phyloP scores from a whole-genome alignment of 2,797 vertebrate species.

The Paratrypauchen microcephalus region DNA sequence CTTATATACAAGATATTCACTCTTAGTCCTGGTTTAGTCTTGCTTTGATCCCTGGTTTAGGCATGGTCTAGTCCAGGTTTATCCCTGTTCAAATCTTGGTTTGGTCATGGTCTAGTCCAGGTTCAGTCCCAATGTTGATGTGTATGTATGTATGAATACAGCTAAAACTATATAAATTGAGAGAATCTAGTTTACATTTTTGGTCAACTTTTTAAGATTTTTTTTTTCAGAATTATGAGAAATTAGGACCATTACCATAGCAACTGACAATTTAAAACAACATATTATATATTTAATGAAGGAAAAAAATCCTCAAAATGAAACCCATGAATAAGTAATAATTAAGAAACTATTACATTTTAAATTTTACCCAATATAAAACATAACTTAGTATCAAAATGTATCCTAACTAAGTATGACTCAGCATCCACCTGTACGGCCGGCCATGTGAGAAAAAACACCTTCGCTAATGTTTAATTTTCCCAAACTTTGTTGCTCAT shows the following conservation, averaged over 20 bases:
- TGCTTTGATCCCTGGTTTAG: neutral
- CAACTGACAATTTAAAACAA: too few species aligned
- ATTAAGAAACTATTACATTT: neutral
- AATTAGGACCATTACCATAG: too few species aligned
- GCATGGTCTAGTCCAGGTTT: neutral
- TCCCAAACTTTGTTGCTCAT: constrained; percentile 86
- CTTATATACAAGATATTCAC: too few species aligned
- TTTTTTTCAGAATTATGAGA: too few species aligned
- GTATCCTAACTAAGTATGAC: constrained; percentile 27
- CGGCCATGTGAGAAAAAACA: constrained; percentile 63
- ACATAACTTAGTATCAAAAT: neutral
- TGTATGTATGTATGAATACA: neutral
- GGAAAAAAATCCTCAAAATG: too few species aligned
- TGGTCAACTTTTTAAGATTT: too few species aligned
- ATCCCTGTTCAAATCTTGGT: neutral
- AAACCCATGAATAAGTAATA: neutral
- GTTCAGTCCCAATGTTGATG: neutral
- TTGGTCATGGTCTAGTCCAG: neutral
- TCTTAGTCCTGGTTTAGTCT: neutral
- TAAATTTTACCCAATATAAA: neutral
- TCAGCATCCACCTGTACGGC: constrained; percentile 26
- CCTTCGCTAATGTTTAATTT: constrained; percentile 86
- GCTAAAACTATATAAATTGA: neutral
- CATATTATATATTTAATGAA: too few species aligned
- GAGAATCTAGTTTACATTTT: neutral